Base-by-base conservation (phyloP, 2,888 invertebrate species). In the Diabrotica balteata region DNA sequence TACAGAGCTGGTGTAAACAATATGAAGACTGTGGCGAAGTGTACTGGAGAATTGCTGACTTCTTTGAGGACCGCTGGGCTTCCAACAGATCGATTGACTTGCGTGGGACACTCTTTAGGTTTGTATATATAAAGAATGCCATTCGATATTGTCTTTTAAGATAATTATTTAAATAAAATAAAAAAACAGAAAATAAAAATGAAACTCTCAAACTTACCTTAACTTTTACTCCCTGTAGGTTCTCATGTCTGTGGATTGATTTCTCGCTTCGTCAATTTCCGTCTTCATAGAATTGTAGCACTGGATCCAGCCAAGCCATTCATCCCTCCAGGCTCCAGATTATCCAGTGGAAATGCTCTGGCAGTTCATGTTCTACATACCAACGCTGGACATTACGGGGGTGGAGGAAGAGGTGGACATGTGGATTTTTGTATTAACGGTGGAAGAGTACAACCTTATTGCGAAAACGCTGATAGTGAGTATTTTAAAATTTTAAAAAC, bases 381-480 rank as follows among this genome's bases (percentile, higher is more conserved):
- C 0, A 93, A 93, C 80, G 93, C 93, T 0, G 93, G 93, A 0
- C 89, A 90, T 69, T 93, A 93, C 81, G 93, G 93, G 0, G 93
- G 93, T 80, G 88, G 87, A 2, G 90, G 92, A 7, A 85, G 90
- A 5, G 86, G 90, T 6, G 93, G 93, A 0, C 92, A 92, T 79
- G 91, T 92, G 0, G 93, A 93, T 84, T 91, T 93, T 83, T 93
- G 93, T 78, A 88, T 93, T 50, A 93, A 93, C 79, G 93, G 93
- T 0, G 93, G 93, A n/a, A 83, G 88, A 66, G 86, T 89, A 66
- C 93, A 93, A 80, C 93, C 93, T 0, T 93, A 89, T 80, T 93
- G 93, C 80, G 88, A 89, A 76, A 89, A 90, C 75, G 89, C 89
- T 4, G 88, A 89, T 4, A 90, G 91, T 91, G 79, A 86, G 88